These are phyloP conservation scores for Drosophila dunni DNA, from an alignment of 1,140 invertebrate species.

Conservation along the genomic window DNA sequence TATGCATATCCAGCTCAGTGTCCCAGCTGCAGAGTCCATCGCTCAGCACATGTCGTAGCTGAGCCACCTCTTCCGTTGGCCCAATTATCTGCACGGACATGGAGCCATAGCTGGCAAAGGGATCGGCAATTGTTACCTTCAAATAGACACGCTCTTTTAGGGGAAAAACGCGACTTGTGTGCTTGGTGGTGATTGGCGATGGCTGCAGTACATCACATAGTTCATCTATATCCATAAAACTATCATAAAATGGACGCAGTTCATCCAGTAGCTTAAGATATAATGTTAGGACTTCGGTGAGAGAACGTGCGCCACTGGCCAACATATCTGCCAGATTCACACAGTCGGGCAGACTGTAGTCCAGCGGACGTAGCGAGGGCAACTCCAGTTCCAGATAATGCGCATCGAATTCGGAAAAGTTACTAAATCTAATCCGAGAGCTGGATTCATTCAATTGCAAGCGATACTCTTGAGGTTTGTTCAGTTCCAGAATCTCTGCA, in stretches of 20 bases:
- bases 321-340: slow-evolving; percentile 52
- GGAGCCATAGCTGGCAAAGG: slow-evolving; percentile 59
- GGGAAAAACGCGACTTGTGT: slow-evolving; percentile 70
- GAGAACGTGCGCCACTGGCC: slow-evolving; percentile 27
- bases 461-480: slow-evolving; percentile 56
- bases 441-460: slow-evolving; percentile 54
- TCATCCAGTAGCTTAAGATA: slow-evolving; percentile 70
- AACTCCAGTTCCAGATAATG: slow-evolving; percentile 74
- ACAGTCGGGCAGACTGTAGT: slow-evolving; percentile 73
- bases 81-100: slow-evolving; percentile 74
- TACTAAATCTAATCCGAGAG: slow-evolving; percentile 54
- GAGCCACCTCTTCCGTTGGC: slow-evolving; percentile 70
- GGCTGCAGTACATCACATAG: slow-evolving; percentile 78
- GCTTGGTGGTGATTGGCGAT: slow-evolving; percentile 62
- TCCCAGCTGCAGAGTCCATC: slow-evolving; percentile 76
- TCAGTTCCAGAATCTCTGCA: slow-evolving; percentile 57
- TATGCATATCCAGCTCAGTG: slow-evolving; percentile 72
- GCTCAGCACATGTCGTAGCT: slow-evolving; percentile 64
- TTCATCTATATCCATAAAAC: slow-evolving; percentile 76
- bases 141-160: slow-evolving; percentile 67
- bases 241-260: slow-evolving; percentile 68
- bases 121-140: slow-evolving; percentile 69
- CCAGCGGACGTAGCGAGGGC: slow-evolving; percentile 47
- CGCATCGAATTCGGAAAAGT: slow-evolving; percentile 54
- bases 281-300: slow-evolving; percentile 49